These are phyloP conservation scores for Holothuria scabra DNA, from an alignment of 53 echinoderm and acorn worm genomes.

Conservation along the genomic window DNA sequence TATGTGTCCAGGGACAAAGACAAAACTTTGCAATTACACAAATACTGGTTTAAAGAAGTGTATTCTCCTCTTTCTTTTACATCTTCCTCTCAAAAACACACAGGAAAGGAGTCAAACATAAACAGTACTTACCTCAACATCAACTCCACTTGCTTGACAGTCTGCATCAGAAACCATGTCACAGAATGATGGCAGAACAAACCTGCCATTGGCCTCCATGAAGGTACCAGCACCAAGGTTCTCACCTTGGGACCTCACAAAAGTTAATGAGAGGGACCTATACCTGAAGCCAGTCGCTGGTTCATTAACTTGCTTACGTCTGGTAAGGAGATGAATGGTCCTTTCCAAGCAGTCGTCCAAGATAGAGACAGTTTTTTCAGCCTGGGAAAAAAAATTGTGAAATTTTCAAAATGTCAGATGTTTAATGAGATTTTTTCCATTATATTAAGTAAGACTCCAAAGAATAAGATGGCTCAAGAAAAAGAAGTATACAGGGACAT, in stretches of 20 bases:
- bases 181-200: conserved; percentile 37
- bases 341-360: conserved; percentile 26
- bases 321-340: conserved; percentile 29
- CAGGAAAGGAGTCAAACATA: too few relatives aligned
- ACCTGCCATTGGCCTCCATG: conserved; percentile 46
- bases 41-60: too few relatives aligned
- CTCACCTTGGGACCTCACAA: conserved; percentile 29
- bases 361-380: conserved; percentile 6
- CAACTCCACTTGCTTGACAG: not conserved
- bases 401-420: too few relatives aligned
- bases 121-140: conserved; percentile 5
- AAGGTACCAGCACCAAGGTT: not conserved
- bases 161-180: conserved; percentile 39
- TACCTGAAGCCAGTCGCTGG: conserved; percentile 10
- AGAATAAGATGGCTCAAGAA: too few relatives aligned
- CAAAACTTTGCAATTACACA: too few relatives aligned
- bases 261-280: conserved; percentile 30
- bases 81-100: too few relatives aligned
- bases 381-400: conserved; percentile 13
- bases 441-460: too few relatives aligned
- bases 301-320: conserved; percentile 57
- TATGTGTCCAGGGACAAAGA: too few relatives aligned
- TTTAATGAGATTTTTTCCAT: too few relatives aligned
- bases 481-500: too few relatives aligned
- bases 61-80: too few relatives aligned